Conservation (phyloP, 2,797 vertebrate genomes). For the Pangasius larnaudii region DNA sequence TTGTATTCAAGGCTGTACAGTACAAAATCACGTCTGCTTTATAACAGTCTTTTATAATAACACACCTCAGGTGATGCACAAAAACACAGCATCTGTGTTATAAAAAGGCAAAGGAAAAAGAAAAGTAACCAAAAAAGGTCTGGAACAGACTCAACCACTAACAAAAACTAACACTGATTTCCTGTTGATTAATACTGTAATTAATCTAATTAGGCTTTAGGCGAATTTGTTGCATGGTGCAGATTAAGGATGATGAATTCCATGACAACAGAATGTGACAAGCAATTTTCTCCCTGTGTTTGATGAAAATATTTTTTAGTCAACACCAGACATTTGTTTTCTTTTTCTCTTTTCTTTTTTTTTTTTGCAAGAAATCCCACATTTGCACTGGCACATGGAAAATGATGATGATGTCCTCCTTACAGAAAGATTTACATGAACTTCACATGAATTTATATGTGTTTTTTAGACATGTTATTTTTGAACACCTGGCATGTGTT, state of each 20-base stretch:
- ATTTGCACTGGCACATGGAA: slow-evolving; percentile 41
- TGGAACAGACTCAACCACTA: not conserved
- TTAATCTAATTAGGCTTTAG: slow-evolving; percentile 64
- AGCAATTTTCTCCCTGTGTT: not conserved
- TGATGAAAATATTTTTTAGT: slow-evolving; percentile 1
- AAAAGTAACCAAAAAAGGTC: not conserved
- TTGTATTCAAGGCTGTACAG: not conserved
- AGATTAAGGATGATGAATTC: slow-evolving; percentile 63
- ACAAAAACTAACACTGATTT: slow-evolving; percentile 50
- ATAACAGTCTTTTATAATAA: not conserved
- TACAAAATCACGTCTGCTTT: not conserved
- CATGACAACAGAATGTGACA: slow-evolving; percentile 48
- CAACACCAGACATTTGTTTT: not conserved
- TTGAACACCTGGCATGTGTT: not conserved
- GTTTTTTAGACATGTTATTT: not conserved
- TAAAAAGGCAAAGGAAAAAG: not conserved
- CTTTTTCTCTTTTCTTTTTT: not conserved
- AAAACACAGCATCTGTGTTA: not conserved
- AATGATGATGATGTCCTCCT: slow-evolving; percentile 47
- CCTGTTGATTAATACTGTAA: slow-evolving; percentile 65
- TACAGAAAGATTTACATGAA: not conserved
- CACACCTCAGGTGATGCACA: not conserved
- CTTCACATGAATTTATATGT: not conserved
- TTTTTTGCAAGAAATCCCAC: slow-evolving; percentile 33
- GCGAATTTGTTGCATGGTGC: slow-evolving; percentile 60